A percentile compares a stretch with the other conserved stretches of the same genome.
Evolutionary conservation across 2,797 vertebrate genomes (phyloP).

Genomic region (Allobates femoralis): DNA sequence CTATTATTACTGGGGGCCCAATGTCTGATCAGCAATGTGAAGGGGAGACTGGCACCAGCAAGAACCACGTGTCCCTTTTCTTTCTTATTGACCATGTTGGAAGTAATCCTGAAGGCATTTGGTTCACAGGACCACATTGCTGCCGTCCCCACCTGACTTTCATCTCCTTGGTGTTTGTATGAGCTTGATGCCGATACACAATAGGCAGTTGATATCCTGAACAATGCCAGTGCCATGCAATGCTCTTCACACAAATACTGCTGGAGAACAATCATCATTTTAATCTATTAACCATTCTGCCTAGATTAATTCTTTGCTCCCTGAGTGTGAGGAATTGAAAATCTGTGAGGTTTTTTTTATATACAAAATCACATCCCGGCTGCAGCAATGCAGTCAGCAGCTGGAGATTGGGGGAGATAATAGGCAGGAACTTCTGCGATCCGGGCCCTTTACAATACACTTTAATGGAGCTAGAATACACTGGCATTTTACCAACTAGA

Average conservation of each 20-base stretch:
- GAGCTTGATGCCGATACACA: conserved; percentile 16
- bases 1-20: no score
- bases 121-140: background rate
- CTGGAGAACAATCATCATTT: conserved; percentile 48
- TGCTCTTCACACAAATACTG: conserved; percentile 37
- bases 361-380: conserved; percentile 61
- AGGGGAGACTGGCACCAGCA: no score
- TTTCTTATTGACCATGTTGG: background rate
- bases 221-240: conserved; percentile 32
- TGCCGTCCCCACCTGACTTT: background rate
- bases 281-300: conserved; percentile 52
- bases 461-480: conserved; percentile 56
- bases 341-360: conserved; percentile 62
- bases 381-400: conserved; percentile 57
- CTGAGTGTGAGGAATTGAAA: conserved; percentile 65
- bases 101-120: background rate
- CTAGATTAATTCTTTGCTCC: conserved; percentile 41
- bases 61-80: no score
- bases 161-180: background rate
- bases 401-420: conserved; percentile 45
- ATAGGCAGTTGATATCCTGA: conserved; percentile 32
- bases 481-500: conserved; percentile 58
- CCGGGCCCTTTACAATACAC: conserved; percentile 51
- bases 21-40: no score
- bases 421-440: conserved; percentile 57